Percentiles rank a stretch among this genome's conserved stretches.
Evolutionary conservation across 2,888 invertebrate species (phyloP).

Genomic region (Hydrotaea diabolus): DNA sequence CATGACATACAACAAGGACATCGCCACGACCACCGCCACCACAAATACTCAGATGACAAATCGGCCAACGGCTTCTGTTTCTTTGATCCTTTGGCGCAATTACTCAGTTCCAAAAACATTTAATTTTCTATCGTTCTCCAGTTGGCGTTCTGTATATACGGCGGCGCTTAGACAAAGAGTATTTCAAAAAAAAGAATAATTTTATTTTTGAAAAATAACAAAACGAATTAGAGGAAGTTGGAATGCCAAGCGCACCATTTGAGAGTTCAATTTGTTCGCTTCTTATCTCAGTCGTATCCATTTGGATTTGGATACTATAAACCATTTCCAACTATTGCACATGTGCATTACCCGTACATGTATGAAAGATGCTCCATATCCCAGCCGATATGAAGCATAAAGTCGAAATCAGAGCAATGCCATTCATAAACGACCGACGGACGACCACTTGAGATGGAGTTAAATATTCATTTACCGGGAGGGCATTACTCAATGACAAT

Average conservation of each 20-base stretch:
- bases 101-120: slow-evolving; percentile 31
- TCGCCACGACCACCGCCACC: slow-evolving; percentile 41
- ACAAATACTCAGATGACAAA: slow-evolving; percentile 31
- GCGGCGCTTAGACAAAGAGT: slow-evolving; percentile 41
- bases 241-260: slow-evolving; percentile 42
- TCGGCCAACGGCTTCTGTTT: slow-evolving; percentile 70
- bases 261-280: slow-evolving; percentile 28
- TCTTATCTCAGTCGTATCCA: neutral
- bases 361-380: neutral
- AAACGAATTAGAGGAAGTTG: slow-evolving; percentile 42
- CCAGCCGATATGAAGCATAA: neutral
- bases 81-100: slow-evolving; percentile 78
- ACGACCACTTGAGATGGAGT: slow-evolving; percentile 53
- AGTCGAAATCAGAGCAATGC: slow-evolving; percentile 30
- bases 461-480: slow-evolving; percentile 30
- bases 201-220: slow-evolving; percentile 21
- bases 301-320: neutral
- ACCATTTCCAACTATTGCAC: slow-evolving; percentile 43
- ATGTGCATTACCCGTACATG: neutral
- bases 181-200: neutral
- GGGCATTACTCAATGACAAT: slow-evolving; percentile 34
- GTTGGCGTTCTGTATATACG: neutral
- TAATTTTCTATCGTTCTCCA: neutral
- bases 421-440: slow-evolving; percentile 20
- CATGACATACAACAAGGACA: slow-evolving; percentile 33